Conservation (phyloP, 2,888 invertebrate genomes). For the Oegoconia quadripuncta region DNA sequence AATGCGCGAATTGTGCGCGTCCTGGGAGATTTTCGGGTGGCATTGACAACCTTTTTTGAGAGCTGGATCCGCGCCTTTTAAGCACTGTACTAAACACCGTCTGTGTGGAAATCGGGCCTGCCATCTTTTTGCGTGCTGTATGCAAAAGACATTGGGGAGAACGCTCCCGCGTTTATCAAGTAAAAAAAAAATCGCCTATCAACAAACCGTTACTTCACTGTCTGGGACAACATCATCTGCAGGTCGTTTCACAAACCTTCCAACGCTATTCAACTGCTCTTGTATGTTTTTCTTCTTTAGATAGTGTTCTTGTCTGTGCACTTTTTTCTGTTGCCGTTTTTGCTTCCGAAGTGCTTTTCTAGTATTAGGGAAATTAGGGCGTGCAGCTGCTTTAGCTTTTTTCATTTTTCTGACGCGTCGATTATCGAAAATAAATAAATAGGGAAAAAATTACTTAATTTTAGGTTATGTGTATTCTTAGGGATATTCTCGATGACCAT, state of each 20-base stretch:
- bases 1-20: too few relatives aligned
- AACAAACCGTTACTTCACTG: slow-evolving; percentile 8
- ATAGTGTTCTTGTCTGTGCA: slow-evolving; percentile 63
- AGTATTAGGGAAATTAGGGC: slow-evolving; percentile 52
- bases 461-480: too few relatives aligned
- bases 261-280: slow-evolving; percentile 36
- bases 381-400: slow-evolving; percentile 37
- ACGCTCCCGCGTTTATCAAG: background rate
- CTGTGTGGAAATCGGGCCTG: too few relatives aligned
- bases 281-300: slow-evolving; percentile 48
- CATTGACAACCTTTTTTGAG: too few relatives aligned
- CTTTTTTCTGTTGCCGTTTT: slow-evolving; percentile 84
- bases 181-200: background rate
- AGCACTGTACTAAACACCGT: too few relatives aligned
- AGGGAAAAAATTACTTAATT: too few relatives aligned
- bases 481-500: too few relatives aligned
- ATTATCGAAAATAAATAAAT: too few relatives aligned
- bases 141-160: too few relatives aligned
- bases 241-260: slow-evolving; percentile 59
- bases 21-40: too few relatives aligned
- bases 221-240: slow-evolving; percentile 30
- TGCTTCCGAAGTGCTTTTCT: slow-evolving; percentile 87
- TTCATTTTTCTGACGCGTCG: slow-evolving; percentile 49
- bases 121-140: too few relatives aligned
- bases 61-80: too few relatives aligned